Conservation (phyloP, 2,113 vertebrate species). For the Herpetotheres cachinnans region DNA sequence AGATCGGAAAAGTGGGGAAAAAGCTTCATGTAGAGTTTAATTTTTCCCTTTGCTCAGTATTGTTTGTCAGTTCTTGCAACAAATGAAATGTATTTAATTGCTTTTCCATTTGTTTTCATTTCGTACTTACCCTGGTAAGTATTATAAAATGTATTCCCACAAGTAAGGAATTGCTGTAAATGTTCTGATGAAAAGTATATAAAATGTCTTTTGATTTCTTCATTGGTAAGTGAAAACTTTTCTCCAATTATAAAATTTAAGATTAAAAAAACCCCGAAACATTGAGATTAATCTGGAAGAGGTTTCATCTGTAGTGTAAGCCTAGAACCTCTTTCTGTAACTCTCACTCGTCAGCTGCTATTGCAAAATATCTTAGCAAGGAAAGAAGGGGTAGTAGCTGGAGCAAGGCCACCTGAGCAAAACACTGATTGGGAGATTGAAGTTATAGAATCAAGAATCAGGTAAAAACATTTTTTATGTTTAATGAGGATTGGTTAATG, state of each 20-base stretch:
- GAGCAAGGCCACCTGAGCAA: constrained; percentile 4
- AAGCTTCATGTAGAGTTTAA: neutral
- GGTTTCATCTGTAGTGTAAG: neutral
- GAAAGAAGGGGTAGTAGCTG: neutral
- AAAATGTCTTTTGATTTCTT: neutral
- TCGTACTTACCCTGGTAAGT: neutral
- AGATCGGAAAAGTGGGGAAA: neutral
- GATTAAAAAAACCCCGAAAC: neutral
- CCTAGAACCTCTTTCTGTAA: neutral
- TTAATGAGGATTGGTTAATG: constrained; percentile 53
- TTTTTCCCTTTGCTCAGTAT: neutral
- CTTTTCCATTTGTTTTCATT: neutral
- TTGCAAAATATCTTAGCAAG: constrained; percentile 15
- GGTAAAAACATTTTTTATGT: constrained; percentile 44
- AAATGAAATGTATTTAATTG: neutral
- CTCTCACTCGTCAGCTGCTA: neutral
- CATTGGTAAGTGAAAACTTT: neutral
- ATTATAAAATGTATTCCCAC: neutral
- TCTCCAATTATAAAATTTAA: neutral
- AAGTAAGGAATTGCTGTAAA: neutral
- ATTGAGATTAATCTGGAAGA: neutral
- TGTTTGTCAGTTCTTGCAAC: neutral
- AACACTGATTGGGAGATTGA: neutral
- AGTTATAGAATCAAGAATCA: constrained; percentile 18
- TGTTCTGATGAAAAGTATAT: neutral